A percentile compares a stretch with the other conserved stretches of the same genome.
These are phyloP conservation scores for Epizoanthus rinbou DNA, from an alignment of 92 coral and sea anemone genomes.

Conservation along the genomic window DNA sequence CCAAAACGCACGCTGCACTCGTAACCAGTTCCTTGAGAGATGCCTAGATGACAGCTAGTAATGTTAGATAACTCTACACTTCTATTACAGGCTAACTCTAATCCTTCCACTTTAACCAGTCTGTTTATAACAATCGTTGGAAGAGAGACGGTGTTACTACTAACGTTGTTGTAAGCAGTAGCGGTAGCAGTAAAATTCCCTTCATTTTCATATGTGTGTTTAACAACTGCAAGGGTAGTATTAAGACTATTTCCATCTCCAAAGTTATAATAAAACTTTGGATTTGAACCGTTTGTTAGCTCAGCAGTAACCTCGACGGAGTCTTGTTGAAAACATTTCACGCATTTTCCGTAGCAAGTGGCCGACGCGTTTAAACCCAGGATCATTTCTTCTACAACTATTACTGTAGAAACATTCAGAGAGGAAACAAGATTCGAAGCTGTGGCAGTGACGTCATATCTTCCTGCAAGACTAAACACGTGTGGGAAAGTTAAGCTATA, in stretches of 20 bases:
- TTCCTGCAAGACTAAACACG: slow-evolving; percentile 3
- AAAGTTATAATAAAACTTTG: slow-evolving; percentile 2
- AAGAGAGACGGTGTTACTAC: neutral
- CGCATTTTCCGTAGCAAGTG: slow-evolving; percentile 11
- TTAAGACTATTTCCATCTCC: slow-evolving; percentile 13
- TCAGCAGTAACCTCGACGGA: neutral
- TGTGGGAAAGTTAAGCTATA: neutral
- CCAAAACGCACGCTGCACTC: slow-evolving; percentile 12
- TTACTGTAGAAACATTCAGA: neutral
- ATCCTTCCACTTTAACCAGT: slow-evolving; percentile 15
- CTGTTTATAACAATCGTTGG: neutral
- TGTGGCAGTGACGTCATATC: neutral
- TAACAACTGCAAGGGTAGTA: neutral
- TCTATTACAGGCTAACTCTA: neutral
- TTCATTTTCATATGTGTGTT: neutral
- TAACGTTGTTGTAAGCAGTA: slow-evolving; percentile 32
- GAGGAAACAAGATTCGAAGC: slow-evolving; percentile 28
- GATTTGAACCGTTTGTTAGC: neutral
- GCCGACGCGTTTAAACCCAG: slow-evolving; percentile 3
- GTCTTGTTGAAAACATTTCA: slow-evolving; percentile 30
- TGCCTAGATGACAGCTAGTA: slow-evolving; percentile 18
- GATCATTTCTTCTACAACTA: slow-evolving; percentile 7
- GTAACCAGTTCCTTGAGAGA: slow-evolving; percentile 15
- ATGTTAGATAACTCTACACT: slow-evolving; percentile 20
- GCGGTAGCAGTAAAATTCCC: slow-evolving; percentile 18